Base-by-base conservation (phyloP, 2,888 invertebrate genomes). In the Philereme vetulata region DNA sequence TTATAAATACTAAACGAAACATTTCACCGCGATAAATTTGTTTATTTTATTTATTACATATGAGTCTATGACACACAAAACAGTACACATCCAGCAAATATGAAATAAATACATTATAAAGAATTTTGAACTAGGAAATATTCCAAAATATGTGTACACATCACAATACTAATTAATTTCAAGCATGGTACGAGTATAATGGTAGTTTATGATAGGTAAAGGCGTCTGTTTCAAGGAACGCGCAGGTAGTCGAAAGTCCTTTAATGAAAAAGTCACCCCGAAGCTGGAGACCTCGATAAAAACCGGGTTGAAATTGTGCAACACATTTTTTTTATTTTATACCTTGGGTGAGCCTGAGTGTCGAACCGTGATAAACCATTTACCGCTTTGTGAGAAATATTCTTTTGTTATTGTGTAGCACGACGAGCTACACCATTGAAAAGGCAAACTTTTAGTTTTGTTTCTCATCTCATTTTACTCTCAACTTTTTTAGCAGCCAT, bases 221-320 rank as follows among this genome's bases (percentile, higher is more conserved):
- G 49, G 50, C 49, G 54, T 51, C 52, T 36, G 49, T 54, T 56
- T 59, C 47, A 59, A 56, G 57, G 48, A 66, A 60, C 50, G 64
- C 60, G 71, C 84, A 84, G 84, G 83, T 84, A 84, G 81, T 71
- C 72, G 66, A 56, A 21, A 49, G 46, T 54, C 63, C 60, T 60
- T 61, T 71, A 71, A 72, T 74, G 64, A 72, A 72, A 69, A 77
- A 77, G 60, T 71, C 66, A 72, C 69, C 77, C 74, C 68, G 68
- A 58, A 54, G 55, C 55, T 21, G 21, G 21, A 21, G 51, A 48
- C 52, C 42, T 34, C 47, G 64, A 76, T 71, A 77, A 82, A 79
- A 81, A 80, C 67, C 62, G 58, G 72, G 70, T 74, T 70, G 60
- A 71, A 72, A 71, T 77, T 81, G 73, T 77, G 77, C 79, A 81